Base-by-base conservation (phyloP, 2,797 vertebrate species). In the Hydrophis major region DNA sequence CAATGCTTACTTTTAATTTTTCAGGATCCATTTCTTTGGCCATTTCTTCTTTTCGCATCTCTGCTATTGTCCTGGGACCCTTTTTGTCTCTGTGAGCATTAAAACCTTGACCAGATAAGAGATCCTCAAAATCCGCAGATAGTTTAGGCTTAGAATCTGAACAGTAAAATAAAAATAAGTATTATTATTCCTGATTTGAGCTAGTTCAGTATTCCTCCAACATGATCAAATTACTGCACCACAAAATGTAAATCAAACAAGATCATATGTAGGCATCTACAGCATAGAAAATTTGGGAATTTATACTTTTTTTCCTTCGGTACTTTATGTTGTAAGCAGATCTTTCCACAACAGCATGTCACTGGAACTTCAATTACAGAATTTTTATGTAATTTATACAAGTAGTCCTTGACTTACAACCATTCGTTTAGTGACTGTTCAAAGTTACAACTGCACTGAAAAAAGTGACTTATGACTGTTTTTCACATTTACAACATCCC, bases 11-110 rank as follows among this genome's bases (percentile, higher is more conserved):
- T 98, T 99, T 99, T 93, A 99, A 94, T 97, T 99, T 99, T 95
- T 99, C 99, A 0, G 99, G 99, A 95, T 99, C 99, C 99, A 99
- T 99, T 96, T 99, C 99, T 97, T 99, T 99, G 91, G 99, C 99
- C 99, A 99, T 98, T 97, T 99, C 99, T 96, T 99, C 99, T 97
- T 99, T 99, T 96, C 99, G 98, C 99, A 99, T 99, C 97, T 99
- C 99, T 88, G 99, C 99, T 97, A 99, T 99, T 93, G 99, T 99
- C 97, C 98, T 98, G 93, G 99, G 99, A 1, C 99, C 99, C 95
- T 98, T 99, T 97, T 98, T 99, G 91, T 99, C 99, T 96, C 99
- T 99, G 96, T 98, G 96, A 61, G 99, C 99, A 42, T 98, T 98
- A 96, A 99, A 99, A 63, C 99, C 99, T 97, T 99, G 99, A 93